A percentile compares a stretch with the other conserved stretches of the same genome.
Evolutionary conservation across 2,888 invertebrate species (phyloP).

Genomic region (Cistogaster globosa): DNA sequence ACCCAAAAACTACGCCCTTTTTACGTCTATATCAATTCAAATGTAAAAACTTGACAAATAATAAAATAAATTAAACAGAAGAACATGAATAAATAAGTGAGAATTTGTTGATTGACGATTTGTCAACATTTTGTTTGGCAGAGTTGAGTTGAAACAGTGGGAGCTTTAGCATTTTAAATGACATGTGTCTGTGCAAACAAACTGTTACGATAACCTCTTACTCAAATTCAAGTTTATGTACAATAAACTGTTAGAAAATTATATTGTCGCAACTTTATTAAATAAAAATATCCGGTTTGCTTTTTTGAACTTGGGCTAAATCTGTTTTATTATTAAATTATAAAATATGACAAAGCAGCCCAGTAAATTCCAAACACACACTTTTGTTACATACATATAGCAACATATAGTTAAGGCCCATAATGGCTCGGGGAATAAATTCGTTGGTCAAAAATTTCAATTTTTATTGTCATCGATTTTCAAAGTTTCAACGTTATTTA

Average conservation of each 20-base stretch:
- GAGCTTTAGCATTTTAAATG: conserved; percentile 17
- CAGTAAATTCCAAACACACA: no score
- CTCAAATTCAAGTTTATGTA: no score
- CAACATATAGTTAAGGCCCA: no score
- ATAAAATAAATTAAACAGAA: conserved; percentile 19
- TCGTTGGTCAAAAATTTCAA: no score
- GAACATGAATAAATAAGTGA: conserved; percentile 27
- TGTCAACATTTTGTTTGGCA: conserved; percentile 62
- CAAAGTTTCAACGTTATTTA: no score
- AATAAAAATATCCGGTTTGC: neutral
- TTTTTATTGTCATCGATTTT: no score
- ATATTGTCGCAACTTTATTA: neutral
- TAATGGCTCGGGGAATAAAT: no score
- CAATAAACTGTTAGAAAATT: neutral
- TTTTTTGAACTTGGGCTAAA: neutral
- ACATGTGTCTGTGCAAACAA: conserved; percentile 24
- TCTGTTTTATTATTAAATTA: no score
- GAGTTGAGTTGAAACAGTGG: conserved; percentile 23
- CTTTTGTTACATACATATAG: no score
- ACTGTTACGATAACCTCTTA: neutral
- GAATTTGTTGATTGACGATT: conserved; percentile 69
- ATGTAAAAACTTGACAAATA: conserved; percentile 46
- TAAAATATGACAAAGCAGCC: no score
- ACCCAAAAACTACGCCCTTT: neutral
- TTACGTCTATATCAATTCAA: conserved; percentile 8